These are phyloP conservation scores for Temnothorax rugatulus DNA, from an alignment of 2,888 invertebrate genomes.

Conservation along the genomic window DNA sequence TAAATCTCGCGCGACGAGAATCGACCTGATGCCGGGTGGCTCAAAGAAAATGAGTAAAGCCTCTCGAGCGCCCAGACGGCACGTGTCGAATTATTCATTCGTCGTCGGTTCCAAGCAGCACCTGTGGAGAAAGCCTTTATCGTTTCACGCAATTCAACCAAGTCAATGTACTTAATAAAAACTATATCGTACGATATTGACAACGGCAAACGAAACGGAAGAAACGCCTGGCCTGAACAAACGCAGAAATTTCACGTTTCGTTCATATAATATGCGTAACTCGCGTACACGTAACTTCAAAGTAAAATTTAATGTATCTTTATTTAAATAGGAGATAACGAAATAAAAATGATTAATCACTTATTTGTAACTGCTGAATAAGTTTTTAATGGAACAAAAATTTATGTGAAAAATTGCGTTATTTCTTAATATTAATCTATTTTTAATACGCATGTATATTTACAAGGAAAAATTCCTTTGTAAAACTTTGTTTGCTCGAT, in stretches of 20 bases:
- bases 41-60: slow-evolving; percentile 55
- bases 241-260: not conserved
- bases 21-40: slow-evolving; percentile 41
- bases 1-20: slow-evolving; percentile 50
- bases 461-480: not conserved
- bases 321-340: not conserved
- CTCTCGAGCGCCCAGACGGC: slow-evolving; percentile 40
- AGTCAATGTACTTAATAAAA: slow-evolving; percentile 8
- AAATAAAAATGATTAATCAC: not conserved
- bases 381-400: not conserved
- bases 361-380: not conserved
- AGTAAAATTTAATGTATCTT: not conserved
- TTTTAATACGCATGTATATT: not conserved
- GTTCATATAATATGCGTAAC: not conserved
- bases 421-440: not conserved
- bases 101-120: slow-evolving; percentile 8
- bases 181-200: not conserved
- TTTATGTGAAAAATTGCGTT: not conserved
- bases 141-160: slow-evolving; percentile 23
- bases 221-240: no score
- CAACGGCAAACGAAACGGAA: not conserved
- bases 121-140: slow-evolving; percentile 19
- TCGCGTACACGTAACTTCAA: not conserved
- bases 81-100: slow-evolving; percentile 55
- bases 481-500: not conserved